phyloP scores from a whole-genome alignment of 2,797 vertebrate species.

The Zonotrichia albicollis region DNA sequence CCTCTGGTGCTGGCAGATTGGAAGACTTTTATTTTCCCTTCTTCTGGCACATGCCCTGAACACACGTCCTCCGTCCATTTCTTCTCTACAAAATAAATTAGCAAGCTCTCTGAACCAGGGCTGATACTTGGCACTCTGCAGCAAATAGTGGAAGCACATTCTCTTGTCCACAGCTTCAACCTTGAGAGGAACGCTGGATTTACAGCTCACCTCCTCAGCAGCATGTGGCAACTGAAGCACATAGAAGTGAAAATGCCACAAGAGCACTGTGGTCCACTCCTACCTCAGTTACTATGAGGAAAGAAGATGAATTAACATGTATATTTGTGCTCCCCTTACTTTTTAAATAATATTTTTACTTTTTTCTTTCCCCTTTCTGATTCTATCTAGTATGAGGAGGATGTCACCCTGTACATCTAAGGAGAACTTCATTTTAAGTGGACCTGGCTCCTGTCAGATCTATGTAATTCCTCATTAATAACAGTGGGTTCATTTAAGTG shows the following conservation, averaged over 20 bases:
- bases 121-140: not conserved
- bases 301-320: not conserved
- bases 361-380: accelerated
- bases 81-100: constrained; percentile 10
- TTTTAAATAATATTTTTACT: not conserved
- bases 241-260: not conserved
- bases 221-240: not conserved
- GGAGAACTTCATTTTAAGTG: not conserved
- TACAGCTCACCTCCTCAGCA: not conserved
- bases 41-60: not conserved
- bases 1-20: not conserved
- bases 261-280: not conserved
- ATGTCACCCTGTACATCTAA: not conserved
- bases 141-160: not conserved
- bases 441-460: not conserved
- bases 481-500: not conserved
- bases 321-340: not conserved
- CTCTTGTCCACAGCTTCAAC: not conserved
- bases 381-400: not conserved
- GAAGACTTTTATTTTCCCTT: not conserved
- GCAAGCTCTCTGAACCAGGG: not conserved
- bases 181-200: not conserved
- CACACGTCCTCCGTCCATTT: not conserved
- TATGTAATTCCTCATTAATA: not conserved
- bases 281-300: not conserved